Conservation (phyloP, 1,140 invertebrate species). For the Musca vetustissima region DNA sequence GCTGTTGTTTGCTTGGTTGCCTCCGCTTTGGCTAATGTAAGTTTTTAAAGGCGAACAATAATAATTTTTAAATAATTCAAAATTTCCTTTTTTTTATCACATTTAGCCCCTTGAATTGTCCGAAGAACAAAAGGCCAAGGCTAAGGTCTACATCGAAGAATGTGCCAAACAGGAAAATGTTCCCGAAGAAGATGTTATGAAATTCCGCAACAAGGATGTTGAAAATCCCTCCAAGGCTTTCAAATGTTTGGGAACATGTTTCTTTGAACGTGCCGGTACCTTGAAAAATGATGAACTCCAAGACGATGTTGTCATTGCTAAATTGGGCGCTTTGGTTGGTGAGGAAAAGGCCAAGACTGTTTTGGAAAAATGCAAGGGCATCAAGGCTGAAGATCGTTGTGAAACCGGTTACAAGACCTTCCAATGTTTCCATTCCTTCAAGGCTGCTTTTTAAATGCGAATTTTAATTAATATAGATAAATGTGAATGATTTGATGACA, state of each 20-base stretch:
- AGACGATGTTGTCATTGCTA: not conserved
- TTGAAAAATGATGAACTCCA: slow-evolving; percentile 1
- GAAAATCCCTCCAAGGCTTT: not conserved
- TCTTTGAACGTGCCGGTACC: slow-evolving; percentile 9
- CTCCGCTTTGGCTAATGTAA: not conserved
- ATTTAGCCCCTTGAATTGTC: not conserved
- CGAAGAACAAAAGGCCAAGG: slow-evolving; percentile 23
- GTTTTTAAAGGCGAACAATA: no score
- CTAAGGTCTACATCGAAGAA: not conserved
- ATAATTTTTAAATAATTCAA: no score
- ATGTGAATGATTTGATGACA: no score
- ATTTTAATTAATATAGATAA: no score
- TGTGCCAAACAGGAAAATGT: slow-evolving; percentile 3
- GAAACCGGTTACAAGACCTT: slow-evolving; percentile 21
- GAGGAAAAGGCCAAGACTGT: not conserved
- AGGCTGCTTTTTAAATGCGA: not conserved
- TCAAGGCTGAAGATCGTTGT: slow-evolving; percentile 22
- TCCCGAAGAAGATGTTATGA: slow-evolving; percentile 1
- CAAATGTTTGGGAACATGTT: slow-evolving; percentile 25
- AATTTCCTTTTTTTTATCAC: no score
- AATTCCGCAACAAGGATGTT: slow-evolving; percentile 6
- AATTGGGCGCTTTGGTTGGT: slow-evolving; percentile 3
- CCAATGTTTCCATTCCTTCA: not conserved
- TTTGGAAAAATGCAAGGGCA: slow-evolving; percentile 21
- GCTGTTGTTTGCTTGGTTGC: slow-evolving; percentile 13